Evolutionary conservation across 2,797 vertebrate species (phyloP).

Genomic region (Labeo calbasu): DNA sequence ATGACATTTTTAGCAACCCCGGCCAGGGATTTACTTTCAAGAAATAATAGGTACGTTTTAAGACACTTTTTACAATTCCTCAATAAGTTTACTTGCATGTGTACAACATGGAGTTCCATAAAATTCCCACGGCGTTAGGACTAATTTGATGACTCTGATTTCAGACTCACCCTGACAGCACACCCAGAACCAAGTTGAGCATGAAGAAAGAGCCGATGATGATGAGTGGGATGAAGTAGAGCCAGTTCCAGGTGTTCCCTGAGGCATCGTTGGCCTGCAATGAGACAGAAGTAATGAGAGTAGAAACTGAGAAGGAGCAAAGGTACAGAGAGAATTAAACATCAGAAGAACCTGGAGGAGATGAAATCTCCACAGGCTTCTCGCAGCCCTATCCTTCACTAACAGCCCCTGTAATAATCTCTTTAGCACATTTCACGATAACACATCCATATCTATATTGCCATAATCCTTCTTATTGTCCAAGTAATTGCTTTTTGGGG

Average conservation of each 20-base stretch:
- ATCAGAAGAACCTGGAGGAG: background rate
- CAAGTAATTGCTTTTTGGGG: constrained; percentile 30
- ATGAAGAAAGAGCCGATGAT: constrained; percentile 99
- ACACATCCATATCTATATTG: background rate
- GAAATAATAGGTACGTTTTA: background rate
- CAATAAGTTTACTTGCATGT: background rate
- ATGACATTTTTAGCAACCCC: background rate
- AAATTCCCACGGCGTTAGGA: background rate
- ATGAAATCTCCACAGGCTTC: constrained; percentile 3
- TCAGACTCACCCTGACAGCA: constrained; percentile 83
- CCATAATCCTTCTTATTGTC: background rate
- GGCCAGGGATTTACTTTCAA: background rate
- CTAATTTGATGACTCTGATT: constrained; percentile 6
- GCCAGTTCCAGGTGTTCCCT: constrained; percentile 97
- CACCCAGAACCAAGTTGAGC: constrained; percentile 96
- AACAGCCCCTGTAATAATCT: constrained; percentile 1
- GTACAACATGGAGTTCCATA: background rate
- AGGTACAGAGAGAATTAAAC: constrained; percentile 31
- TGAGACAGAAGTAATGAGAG: constrained; percentile 20
- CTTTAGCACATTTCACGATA: constrained; percentile 7
- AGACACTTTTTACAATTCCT: too few species aligned
- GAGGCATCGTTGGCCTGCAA: constrained; percentile 90
- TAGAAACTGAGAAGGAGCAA: constrained; percentile 18
- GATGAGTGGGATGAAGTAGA: constrained; percentile 98
- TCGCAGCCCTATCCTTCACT: background rate